Evolutionary conservation across 1,140 invertebrate genomes (phyloP).

Genomic region (Carposina sasakii): DNA sequence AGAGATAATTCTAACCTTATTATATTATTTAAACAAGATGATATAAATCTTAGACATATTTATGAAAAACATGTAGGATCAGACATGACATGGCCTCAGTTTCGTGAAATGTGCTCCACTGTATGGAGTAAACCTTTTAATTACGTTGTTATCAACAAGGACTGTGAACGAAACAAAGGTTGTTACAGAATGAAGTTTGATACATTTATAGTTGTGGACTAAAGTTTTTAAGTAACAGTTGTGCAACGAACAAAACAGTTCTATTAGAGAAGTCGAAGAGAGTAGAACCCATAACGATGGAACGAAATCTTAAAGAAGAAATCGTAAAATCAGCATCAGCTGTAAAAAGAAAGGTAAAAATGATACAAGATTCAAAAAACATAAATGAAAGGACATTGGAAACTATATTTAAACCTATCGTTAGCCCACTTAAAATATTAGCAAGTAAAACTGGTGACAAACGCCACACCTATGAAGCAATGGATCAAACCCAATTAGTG

Average conservation of each 20-base stretch:
- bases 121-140: conserved; percentile 35
- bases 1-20: conserved; percentile 56
- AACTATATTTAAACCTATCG: conserved; percentile 4
- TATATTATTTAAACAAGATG: conserved; percentile 53
- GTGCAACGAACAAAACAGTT: neutral
- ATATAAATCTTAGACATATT: conserved; percentile 50
- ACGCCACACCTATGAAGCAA: neutral
- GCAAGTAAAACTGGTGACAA: neutral
- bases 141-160: conserved; percentile 40
- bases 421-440: conserved; percentile 4
- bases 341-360: conserved; percentile 5
- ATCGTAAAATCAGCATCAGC: conserved; percentile 1
- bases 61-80: conserved; percentile 48
- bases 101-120: conserved; percentile 37
- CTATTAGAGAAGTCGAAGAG: neutral
- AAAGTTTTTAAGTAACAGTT: neutral
- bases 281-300: neutral
- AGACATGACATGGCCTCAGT: conserved; percentile 39
- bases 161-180: conserved; percentile 27
- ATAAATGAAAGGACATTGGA: neutral
- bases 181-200: conserved; percentile 38
- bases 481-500: neutral
- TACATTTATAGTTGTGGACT: conserved; percentile 4
- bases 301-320: neutral
- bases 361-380: conserved; percentile 1